Evolutionary conservation across 2,113 vertebrate species (phyloP).

Genomic region (Craseonycteris thonglongyai): DNA sequence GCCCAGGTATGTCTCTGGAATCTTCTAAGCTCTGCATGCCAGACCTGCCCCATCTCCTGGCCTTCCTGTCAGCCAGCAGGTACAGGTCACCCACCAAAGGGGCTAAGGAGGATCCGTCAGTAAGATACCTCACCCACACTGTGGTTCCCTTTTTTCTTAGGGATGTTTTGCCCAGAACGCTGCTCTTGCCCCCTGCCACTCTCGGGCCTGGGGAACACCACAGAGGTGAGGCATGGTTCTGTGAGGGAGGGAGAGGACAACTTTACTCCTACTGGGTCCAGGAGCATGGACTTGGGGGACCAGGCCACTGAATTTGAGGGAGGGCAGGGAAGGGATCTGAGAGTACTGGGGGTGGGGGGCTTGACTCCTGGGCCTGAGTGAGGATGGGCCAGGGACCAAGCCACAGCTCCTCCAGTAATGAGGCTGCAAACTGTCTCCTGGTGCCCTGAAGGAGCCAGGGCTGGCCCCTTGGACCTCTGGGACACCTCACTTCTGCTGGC

Average conservation of each 20-base stretch:
- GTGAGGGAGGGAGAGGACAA: neutral
- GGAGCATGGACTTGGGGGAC: neutral
- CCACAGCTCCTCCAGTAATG: neutral
- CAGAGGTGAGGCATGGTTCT: neutral
- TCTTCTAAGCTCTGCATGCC: constrained; percentile 84
- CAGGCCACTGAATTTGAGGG: neutral
- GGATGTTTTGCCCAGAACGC: constrained; percentile 82
- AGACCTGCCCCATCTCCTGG: constrained; percentile 82
- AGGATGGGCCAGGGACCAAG: neutral
- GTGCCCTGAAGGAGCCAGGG: neutral
- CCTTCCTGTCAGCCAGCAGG: constrained; percentile 88
- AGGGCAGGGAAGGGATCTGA: neutral
- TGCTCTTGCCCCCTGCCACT: constrained; percentile 65
- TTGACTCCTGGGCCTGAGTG: neutral
- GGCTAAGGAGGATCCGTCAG: neutral
- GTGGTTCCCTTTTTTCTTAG: constrained; percentile 64
- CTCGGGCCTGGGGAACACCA: neutral
- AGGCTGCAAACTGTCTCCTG: neutral
- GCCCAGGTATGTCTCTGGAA: constrained; percentile 79
- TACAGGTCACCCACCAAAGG: constrained; percentile 54
- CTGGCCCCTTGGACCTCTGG: neutral
- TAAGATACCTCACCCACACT: neutral
- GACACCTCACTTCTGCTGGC: neutral
- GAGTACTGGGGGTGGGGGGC: neutral
- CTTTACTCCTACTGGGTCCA: neutral